Evolutionary conservation across 2,888 invertebrate species (phyloP).

Genomic region (Tipula lateralis): DNA sequence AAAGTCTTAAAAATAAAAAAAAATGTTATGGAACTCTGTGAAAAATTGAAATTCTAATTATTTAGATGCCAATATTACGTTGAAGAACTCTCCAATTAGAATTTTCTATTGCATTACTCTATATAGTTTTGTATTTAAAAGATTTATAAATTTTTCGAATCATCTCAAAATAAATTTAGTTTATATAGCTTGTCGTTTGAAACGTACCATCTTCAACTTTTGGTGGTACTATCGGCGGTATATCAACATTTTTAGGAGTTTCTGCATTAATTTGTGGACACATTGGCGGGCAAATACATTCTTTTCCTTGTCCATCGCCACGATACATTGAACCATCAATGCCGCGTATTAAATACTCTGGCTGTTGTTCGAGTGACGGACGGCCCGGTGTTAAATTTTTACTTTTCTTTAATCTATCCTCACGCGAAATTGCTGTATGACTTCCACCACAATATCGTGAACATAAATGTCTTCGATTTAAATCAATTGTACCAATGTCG

Average conservation of each 20-base stretch:
- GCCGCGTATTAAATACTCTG: background rate
- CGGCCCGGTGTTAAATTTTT: background rate
- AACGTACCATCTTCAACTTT: background rate
- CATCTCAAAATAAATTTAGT: no score
- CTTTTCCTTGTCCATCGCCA: background rate
- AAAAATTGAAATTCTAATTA: no score
- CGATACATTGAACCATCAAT: conserved; percentile 26
- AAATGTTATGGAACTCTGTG: no score
- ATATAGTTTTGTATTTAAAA: no score
- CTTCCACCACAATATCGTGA: conserved; percentile 75
- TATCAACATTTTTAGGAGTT: background rate
- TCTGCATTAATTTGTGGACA: background rate
- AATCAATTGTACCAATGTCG: conserved; percentile 35
- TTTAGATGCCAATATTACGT: no score
- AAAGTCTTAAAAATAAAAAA: no score
- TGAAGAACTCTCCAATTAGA: no score
- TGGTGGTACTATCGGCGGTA: background rate
- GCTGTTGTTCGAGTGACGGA: background rate
- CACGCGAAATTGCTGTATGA: conserved; percentile 63
- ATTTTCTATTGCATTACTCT: no score
- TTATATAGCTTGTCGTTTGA: background rate
- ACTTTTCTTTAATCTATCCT: background rate
- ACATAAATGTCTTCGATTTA: conserved; percentile 52
- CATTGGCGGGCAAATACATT: background rate
- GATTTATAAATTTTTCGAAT: no score